Percentiles rank a stretch among this genome's conserved stretches.
Conservation (phyloP, 2,888 invertebrate genomes). For the Pterostichus madidus region DNA sequence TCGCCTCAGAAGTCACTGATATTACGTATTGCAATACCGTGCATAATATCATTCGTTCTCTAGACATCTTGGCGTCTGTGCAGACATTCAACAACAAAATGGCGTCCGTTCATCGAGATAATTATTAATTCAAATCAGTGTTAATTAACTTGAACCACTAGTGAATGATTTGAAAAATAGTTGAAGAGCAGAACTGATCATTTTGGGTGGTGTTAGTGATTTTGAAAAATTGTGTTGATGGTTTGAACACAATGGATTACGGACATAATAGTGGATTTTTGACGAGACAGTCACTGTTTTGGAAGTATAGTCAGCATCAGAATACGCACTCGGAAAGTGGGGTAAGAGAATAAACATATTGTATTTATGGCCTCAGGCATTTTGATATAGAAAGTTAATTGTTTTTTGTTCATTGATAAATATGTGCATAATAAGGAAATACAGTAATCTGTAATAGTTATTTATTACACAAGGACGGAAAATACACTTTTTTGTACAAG, state of each 20-base stretch:
- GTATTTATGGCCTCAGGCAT: no score
- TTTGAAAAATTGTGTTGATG: slow-evolving; percentile 11
- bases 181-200: not conserved
- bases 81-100: not conserved
- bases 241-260: slow-evolving; percentile 69
- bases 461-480: no score
- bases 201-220: no score
- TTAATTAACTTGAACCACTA: not conserved
- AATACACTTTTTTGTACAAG: no score
- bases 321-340: slow-evolving; percentile 71
- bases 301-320: slow-evolving; percentile 70
- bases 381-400: no score
- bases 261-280: slow-evolving; percentile 69
- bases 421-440: no score
- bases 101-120: not conserved
- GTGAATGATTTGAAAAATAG: not conserved
- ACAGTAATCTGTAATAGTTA: no score
- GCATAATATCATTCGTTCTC: not conserved
- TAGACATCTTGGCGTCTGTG: slow-evolving; percentile 24
- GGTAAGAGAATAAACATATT: slow-evolving; percentile 67
- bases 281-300: slow-evolving; percentile 70
- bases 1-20: not conserved
- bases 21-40: slow-evolving; percentile 16
- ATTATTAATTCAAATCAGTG: not conserved
- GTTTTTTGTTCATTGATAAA: no score